phyloP scores from a whole-genome alignment of 1,140 invertebrate species.

The Camponotus floridanus region DNA sequence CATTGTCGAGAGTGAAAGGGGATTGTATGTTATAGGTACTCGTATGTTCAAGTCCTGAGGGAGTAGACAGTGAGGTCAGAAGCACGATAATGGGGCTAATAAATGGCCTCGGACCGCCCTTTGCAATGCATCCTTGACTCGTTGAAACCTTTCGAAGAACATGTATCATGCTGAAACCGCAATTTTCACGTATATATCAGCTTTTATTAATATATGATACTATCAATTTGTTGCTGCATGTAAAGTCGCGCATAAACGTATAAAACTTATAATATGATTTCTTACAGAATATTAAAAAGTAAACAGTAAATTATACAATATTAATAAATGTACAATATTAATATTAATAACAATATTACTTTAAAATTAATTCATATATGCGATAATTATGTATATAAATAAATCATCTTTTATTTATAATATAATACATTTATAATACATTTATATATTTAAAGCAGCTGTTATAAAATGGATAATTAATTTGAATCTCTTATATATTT shows the following conservation, averaged over 20 bases:
- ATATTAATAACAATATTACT: no score
- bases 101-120: conserved; percentile 73
- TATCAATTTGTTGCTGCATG: conserved; percentile 10
- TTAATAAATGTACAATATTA: no score
- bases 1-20: conserved; percentile 70
- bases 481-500: background rate
- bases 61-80: conserved; percentile 65
- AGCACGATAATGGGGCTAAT: conserved; percentile 78
- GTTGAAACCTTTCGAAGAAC: conserved; percentile 49
- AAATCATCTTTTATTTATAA: background rate
- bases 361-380: background rate
- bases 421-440: no score
- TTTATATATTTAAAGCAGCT: conserved; percentile 18
- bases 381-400: conserved; percentile 30
- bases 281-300: background rate
- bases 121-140: conserved; percentile 65
- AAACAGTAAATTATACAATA: no score
- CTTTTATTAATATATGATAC: conserved; percentile 52
- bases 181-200: conserved; percentile 63
- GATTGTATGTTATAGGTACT: conserved; percentile 69
- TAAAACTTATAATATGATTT: background rate
- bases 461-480: conserved; percentile 29
- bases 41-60: conserved; percentile 51
- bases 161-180: conserved; percentile 38
- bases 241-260: background rate